Evolutionary conservation across 1,140 invertebrate genomes (phyloP).

Genomic region (Ditylenchus dipsaci): DNA sequence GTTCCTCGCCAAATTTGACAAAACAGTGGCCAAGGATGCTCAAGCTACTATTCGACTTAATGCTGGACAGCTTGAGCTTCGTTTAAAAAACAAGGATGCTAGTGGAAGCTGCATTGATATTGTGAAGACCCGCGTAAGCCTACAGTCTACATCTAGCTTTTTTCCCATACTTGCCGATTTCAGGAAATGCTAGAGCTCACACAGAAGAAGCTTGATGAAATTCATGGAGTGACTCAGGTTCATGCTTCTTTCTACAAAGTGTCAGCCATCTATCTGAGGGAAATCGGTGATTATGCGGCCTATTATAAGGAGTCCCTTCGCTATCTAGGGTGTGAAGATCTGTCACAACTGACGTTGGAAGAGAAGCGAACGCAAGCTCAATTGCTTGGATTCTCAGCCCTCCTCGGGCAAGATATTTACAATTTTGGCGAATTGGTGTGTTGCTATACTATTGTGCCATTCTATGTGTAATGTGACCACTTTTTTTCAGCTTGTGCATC

Average conservation of each 20-base stretch:
- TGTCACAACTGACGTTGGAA: conserved; percentile 64
- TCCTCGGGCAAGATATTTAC: conserved; percentile 89
- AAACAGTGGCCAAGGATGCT: conserved; percentile 48
- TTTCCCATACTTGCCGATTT: conserved; percentile 33
- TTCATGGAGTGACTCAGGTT: conserved; percentile 84
- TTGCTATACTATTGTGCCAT: conserved; percentile 21
- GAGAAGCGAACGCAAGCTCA: conserved; percentile 70
- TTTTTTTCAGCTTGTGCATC: conserved; percentile 9
- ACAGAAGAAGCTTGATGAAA: conserved; percentile 76
- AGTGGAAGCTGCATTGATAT: conserved; percentile 36
- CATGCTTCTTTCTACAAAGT: conserved; percentile 91
- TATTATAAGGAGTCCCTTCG: conserved; percentile 92
- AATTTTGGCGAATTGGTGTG: conserved; percentile 88
- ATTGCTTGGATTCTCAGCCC: conserved; percentile 82
- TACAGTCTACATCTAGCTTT: conserved; percentile 3
- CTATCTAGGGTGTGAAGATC: conserved; percentile 84
- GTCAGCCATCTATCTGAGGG: conserved; percentile 80
- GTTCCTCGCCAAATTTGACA: conserved; percentile 47
- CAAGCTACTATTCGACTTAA: conserved; percentile 41
- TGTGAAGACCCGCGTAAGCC: conserved; percentile 36
- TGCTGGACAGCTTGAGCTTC: conserved; percentile 47
- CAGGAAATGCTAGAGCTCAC: conserved; percentile 82
- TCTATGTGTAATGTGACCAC: conserved; percentile 1
- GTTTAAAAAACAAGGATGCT: conserved; percentile 37
- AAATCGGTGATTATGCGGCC: conserved; percentile 78